phyloP scores from a whole-genome alignment of 2,797 vertebrate genomes.

The Hylomyscus alleni region DNA sequence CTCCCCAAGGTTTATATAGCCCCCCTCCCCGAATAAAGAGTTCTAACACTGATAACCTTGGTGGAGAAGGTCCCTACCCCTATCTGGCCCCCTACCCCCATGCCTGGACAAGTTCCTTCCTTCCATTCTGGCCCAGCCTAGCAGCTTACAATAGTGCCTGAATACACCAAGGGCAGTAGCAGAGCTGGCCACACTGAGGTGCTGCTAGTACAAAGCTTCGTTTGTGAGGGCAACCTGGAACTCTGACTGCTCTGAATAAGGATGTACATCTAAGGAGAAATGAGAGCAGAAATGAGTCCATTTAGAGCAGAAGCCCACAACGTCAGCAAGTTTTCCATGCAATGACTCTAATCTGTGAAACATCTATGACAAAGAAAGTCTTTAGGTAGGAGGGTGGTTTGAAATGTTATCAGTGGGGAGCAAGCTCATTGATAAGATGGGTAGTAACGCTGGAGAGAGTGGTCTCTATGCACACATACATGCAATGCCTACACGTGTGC shows the following conservation, averaged over 20 bases:
- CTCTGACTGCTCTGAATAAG: not conserved
- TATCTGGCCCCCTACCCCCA: not conserved
- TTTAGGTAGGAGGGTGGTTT: not conserved
- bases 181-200: not conserved
- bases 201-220: not conserved
- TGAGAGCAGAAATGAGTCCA: not conserved
- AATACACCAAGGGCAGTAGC: not conserved
- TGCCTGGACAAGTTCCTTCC: not conserved
- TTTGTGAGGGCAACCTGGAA: not conserved
- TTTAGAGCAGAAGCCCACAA: conserved; percentile 47
- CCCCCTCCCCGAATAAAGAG: no score
- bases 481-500: not conserved
- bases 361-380: not conserved
- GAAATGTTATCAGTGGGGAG: not conserved
- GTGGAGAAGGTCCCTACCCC: not conserved
- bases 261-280: not conserved
- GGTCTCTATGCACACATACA: not conserved
- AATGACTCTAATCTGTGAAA: conserved; percentile 28
- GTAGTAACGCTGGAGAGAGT: not conserved
- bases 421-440: not conserved
- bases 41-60: not conserved
- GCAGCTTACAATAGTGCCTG: not conserved
- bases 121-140: not conserved
- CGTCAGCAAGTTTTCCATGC: not conserved
- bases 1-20: not conserved